Evolutionary conservation across 2,113 vertebrate species (phyloP).

Genomic region (Chionis minor): DNA sequence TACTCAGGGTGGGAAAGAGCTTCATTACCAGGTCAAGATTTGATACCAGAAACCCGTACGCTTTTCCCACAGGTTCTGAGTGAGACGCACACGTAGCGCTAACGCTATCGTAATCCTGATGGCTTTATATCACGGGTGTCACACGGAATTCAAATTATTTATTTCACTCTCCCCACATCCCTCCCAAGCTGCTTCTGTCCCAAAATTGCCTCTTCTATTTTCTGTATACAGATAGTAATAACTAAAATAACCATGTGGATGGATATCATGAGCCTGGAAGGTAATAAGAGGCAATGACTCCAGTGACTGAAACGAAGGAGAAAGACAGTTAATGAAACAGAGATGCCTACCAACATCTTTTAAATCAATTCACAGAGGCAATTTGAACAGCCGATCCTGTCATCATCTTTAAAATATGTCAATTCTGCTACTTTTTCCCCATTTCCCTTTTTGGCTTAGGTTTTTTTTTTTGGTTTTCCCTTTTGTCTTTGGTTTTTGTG

Average conservation of each 20-base stretch:
- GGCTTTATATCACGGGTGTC: constrained; percentile 27
- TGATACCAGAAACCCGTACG: rapidly evolving
- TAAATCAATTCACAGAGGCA: constrained; percentile 76
- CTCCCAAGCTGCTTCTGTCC: constrained; percentile 16
- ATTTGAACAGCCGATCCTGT: constrained; percentile 74
- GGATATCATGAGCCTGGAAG: constrained; percentile 63
- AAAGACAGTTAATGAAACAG: constrained; percentile 75
- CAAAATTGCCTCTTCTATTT: constrained; percentile 46
- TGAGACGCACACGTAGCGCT: background rate
- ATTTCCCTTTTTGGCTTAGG: constrained; percentile 49
- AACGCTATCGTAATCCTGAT: background rate
- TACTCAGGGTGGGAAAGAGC: background rate
- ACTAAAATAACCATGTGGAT: constrained; percentile 65
- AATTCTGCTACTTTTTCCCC: constrained; percentile 52
- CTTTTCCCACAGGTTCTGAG: background rate
- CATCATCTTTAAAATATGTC: constrained; percentile 67
- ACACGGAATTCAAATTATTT: constrained; percentile 55
- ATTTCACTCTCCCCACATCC: constrained; percentile 17
- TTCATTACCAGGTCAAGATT: background rate
- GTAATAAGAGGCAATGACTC: constrained; percentile 71
- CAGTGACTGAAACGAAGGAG: constrained; percentile 69
- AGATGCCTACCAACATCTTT: constrained; percentile 70
- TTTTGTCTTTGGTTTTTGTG: background rate
- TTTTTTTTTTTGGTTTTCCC: background rate
- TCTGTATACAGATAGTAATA: constrained; percentile 61